These are phyloP conservation scores for Hipparchia semele DNA, from an alignment of 2,888 invertebrate species.

Conservation along the genomic window DNA sequence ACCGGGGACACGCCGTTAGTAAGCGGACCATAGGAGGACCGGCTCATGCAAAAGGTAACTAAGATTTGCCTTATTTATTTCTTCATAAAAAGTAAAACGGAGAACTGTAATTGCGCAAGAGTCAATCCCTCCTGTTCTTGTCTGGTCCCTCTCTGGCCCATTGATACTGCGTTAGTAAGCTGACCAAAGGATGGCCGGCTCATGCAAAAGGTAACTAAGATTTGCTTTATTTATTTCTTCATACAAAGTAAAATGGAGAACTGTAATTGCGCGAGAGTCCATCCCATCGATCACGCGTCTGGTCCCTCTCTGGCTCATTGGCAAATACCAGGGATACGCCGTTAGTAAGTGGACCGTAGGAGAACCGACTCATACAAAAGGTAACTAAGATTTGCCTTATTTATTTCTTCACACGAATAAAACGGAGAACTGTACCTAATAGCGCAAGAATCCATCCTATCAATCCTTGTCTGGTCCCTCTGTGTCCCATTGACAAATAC, in stretches of 20 bases:
- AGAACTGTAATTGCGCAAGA: slow-evolving; percentile 56
- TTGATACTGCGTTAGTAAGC: too few relatives aligned
- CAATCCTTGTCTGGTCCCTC: slow-evolving; percentile 65
- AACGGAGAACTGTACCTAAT: slow-evolving; percentile 45
- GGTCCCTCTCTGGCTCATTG: slow-evolving; percentile 60
- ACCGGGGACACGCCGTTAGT: slow-evolving; percentile 39
- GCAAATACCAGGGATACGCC: slow-evolving; percentile 53
- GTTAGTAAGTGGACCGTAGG: slow-evolving; percentile 19
- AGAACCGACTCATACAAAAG: slow-evolving; percentile 43
- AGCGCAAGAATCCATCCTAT: slow-evolving; percentile 72
- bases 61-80: neutral
- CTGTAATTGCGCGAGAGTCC: slow-evolving; percentile 61
- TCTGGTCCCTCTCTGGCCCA: too few relatives aligned
- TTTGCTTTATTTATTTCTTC: neutral
- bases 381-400: slow-evolving; percentile 20
- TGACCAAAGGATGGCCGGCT: too few relatives aligned
- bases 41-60: slow-evolving; percentile 41
- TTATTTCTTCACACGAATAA: slow-evolving; percentile 27
- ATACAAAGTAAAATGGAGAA: slow-evolving; percentile 43
- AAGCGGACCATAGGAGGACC: slow-evolving; percentile 30
- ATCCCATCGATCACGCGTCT: slow-evolving; percentile 75
- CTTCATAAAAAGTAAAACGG: too few relatives aligned
- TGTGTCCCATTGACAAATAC: slow-evolving; percentile 65
- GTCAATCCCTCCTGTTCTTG: slow-evolving; percentile 54
- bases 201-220: too few relatives aligned